phyloP scores from a whole-genome alignment of 2,113 vertebrate species.

The Aphyosemion australe region DNA sequence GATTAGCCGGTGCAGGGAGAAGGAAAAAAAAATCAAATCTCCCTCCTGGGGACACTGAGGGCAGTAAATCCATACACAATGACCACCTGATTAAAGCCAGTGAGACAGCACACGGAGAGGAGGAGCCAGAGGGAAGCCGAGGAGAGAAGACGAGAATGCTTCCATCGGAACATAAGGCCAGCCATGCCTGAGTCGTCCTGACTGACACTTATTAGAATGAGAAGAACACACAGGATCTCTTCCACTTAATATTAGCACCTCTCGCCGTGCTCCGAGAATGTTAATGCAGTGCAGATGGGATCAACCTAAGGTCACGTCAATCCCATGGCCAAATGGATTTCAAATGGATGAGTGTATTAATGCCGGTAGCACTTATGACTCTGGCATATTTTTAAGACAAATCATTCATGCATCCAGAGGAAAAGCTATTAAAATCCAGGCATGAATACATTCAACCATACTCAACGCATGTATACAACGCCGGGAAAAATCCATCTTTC shows the following conservation, averaged over 20 bases:
- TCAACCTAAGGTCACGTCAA: conserved; percentile 38
- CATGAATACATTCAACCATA: conserved; percentile 7
- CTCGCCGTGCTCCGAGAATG: conserved; percentile 18
- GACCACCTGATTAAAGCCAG: conserved; percentile 66
- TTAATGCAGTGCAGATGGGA: conserved; percentile 36
- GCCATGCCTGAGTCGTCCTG: conserved; percentile 17
- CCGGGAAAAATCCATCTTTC: conserved; percentile 1
- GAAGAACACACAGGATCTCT: conserved; percentile 28
- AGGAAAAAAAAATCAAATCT: conserved; percentile 62
- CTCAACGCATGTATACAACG: neutral
- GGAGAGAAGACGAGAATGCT: conserved; percentile 21
- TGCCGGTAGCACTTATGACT: conserved; percentile 26
- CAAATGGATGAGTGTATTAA: conserved; percentile 16
- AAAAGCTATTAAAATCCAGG: conserved; percentile 6
- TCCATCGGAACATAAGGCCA: conserved; percentile 34
- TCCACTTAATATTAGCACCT: conserved; percentile 37
- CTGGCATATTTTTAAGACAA: conserved; percentile 28
- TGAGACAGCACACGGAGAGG: conserved; percentile 42
- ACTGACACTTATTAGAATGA: conserved; percentile 47
- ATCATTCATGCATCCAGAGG: conserved; percentile 6
- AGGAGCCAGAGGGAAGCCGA: conserved; percentile 30
- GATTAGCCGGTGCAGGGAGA: conserved; percentile 56
- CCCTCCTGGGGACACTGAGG: conserved; percentile 57
- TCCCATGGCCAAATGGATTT: conserved; percentile 18
- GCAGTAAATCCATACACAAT: conserved; percentile 72